Base-by-base conservation (phyloP, 2,888 invertebrate genomes). In the Drosophila hawaiiensis region DNA sequence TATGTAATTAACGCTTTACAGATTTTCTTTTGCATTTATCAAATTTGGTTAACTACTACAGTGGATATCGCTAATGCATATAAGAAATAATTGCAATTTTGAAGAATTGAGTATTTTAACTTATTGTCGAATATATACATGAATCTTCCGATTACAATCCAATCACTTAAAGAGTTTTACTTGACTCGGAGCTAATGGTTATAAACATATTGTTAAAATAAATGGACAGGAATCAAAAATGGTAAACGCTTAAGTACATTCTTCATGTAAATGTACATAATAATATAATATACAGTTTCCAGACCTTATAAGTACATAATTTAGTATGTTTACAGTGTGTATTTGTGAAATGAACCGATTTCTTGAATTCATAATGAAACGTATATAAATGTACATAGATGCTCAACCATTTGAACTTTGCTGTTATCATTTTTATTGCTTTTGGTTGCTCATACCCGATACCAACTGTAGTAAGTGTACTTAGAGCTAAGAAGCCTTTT, bases 401-500 rank as follows among this genome's bases (percentile, higher is more conserved):
- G n/a, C 25, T 49, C 35, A 61, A 54, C 43, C 56, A 28, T 52
- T 60, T 39, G 16, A 55, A 55, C 37, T 22, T 39, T 74, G 33
- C 35, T 62, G 58, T 56, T 16, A 62, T 67, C 53, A 29, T 54
- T 35, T 33, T 52, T 66, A 80, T 80, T 79, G 76, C 73, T 80
- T 79, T 66, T 59, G 55, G 63, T 68, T 52, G 66, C 66, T 37
- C 60, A 37, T 73, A 73, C 25, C 75, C 55, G 68, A 79, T 80
- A 61, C 66, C 68, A 60, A 76, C 80, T 76, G 76, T 79, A 78
- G 76, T 64, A 56, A 62, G 68, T 55, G 55, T 69, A 54, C 66
- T 76, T 79, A 71, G 9, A 50, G 29, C 53, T 66, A 68, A 80
- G 80, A 86, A 86, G 84, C 87, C 82, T 80, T 76, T 80, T 73